Conservation (phyloP, 2,797 vertebrate genomes). For the Cirrhinus mrigala region DNA sequence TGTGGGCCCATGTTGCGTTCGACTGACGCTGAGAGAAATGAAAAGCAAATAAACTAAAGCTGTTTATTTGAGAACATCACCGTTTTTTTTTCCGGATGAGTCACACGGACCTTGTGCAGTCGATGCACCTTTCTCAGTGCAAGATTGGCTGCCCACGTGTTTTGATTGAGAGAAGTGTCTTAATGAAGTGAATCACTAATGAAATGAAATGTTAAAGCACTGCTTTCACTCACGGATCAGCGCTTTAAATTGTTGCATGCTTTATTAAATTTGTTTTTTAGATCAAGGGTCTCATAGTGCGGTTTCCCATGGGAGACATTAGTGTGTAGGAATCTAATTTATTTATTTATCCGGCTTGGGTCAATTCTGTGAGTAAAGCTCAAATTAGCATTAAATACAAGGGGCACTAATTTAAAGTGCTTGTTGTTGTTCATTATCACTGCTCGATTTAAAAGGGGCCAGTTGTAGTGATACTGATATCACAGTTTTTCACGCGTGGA, state of each 20-base stretch:
- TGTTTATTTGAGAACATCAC: constrained; percentile 52
- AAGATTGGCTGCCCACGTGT: constrained; percentile 13
- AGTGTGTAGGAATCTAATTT: constrained; percentile 3
- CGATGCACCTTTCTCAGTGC: constrained; percentile 19
- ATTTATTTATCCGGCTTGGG: background rate
- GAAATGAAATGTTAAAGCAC: constrained; percentile 13
- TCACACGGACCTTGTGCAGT: constrained; percentile 13
- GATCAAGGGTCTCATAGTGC: background rate
- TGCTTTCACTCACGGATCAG: constrained; percentile 14
- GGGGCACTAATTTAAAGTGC: constrained; percentile 10
- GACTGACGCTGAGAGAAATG: constrained; percentile 34
- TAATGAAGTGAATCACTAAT: constrained; percentile 34
- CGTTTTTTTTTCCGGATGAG: constrained; percentile 36
- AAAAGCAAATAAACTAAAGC: constrained; percentile 55
- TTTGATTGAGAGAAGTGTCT: constrained; percentile 11
- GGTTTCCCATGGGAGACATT: background rate
- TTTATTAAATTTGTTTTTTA: constrained; percentile 20
- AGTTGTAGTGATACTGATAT: background rate
- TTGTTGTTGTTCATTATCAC: constrained; percentile 10
- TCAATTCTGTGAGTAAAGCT: background rate
- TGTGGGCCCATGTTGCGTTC: constrained; percentile 32
- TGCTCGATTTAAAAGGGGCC: constrained; percentile 1
- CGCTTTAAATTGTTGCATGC: background rate
- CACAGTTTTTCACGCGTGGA: constrained; percentile 7
- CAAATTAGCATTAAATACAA: constrained; percentile 7